Evolutionary conservation across 92 coral and sea anemone species (phyloP).

Genomic region (Phenganax marumi): DNA sequence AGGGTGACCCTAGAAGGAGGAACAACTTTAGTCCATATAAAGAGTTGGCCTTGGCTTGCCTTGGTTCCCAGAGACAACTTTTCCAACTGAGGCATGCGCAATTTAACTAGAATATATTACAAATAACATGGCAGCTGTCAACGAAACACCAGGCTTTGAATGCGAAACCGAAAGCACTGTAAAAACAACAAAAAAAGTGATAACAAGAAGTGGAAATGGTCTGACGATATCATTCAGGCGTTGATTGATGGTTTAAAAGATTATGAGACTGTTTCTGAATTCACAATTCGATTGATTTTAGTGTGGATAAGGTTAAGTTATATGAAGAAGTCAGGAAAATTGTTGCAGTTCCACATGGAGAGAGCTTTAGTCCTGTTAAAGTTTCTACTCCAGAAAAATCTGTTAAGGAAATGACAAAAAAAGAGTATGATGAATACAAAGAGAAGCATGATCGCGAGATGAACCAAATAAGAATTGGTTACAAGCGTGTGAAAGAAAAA

Average conservation of each 20-base stretch:
- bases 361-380: no score
- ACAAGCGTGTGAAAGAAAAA: constrained; percentile 41
- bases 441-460: not conserved
- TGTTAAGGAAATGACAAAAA: not conserved
- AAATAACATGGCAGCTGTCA: not conserved
- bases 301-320: not conserved
- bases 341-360: no score
- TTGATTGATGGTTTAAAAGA: not conserved
- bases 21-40: no score
- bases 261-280: not conserved
- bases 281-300: not conserved
- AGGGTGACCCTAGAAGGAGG: no score
- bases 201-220: no score
- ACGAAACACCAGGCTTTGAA: not conserved
- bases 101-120: no score
- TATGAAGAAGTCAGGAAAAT: not conserved
- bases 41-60: no score
- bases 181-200: not conserved
- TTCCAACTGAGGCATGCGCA: not conserved
- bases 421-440: not conserved
- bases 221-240: not conserved
- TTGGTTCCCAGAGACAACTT: not conserved
- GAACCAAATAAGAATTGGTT: constrained; percentile 1
- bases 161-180: not conserved
- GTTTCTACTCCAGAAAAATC: not conserved